Evolutionary conservation across 2,797 vertebrate genomes (phyloP).

Genomic region (Syngnathus acus): DNA sequence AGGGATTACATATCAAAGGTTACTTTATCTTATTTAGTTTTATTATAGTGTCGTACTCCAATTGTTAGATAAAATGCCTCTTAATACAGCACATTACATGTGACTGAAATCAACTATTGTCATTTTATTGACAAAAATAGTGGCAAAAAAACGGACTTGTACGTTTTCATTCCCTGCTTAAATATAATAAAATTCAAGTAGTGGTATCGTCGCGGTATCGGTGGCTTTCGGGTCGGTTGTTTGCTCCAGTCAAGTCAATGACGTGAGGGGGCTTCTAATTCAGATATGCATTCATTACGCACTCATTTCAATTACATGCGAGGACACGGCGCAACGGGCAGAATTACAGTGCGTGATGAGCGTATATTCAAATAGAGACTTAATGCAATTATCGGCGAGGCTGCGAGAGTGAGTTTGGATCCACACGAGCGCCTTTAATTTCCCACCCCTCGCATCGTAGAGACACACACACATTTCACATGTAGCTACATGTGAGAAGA

Average conservation of each 20-base stretch:
- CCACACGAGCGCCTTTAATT: constrained; percentile 34
- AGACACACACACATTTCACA: constrained; percentile 20
- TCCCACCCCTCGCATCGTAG: background rate
- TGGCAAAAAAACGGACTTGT: no score
- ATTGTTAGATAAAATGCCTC: no score
- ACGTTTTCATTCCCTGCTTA: no score
- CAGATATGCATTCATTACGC: constrained; percentile 3
- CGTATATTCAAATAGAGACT: constrained; percentile 18
- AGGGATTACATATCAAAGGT: background rate
- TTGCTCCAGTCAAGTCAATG: constrained; percentile 1
- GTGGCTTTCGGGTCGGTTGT: background rate
- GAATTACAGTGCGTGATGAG: constrained; percentile 4
- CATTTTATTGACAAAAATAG: no score
- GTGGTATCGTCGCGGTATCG: no score
- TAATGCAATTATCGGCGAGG: constrained; percentile 16
- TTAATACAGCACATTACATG: no score
- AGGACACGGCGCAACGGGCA: constrained; percentile 6
- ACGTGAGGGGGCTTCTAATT: constrained; percentile 3
- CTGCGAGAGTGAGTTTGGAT: constrained; percentile 22
- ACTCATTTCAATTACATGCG: constrained; percentile 8
- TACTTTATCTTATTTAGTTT: background rate
- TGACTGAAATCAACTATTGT: no score
- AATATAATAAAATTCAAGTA: no score
- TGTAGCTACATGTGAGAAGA: background rate
- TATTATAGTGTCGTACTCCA: background rate